These are phyloP conservation scores for Pterostichus niger DNA, from an alignment of 2,888 invertebrate genomes.

Conservation along the genomic window DNA sequence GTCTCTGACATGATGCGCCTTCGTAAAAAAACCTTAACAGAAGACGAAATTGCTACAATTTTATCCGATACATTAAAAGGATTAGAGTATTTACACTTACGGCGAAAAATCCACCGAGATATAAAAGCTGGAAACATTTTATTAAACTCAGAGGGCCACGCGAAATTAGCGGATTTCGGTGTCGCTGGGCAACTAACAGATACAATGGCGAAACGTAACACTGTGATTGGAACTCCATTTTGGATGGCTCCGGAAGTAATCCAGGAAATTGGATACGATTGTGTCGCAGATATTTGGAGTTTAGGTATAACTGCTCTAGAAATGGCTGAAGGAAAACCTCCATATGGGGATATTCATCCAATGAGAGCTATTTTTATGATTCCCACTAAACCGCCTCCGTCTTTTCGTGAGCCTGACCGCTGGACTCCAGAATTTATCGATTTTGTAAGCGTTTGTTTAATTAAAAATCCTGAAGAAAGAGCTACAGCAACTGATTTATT, in stretches of 20 bases:
- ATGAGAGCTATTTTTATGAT: conserved; percentile 99
- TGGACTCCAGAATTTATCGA: conserved; percentile 97
- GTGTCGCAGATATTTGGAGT: conserved; percentile 98
- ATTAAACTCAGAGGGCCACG: conserved; percentile 96
- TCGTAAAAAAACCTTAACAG: conserved; percentile 93
- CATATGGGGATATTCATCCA: conserved; percentile 95
- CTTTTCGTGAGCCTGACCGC: conserved; percentile 94
- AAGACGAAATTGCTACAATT: conserved; percentile 96
- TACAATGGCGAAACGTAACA: conserved; percentile 69
- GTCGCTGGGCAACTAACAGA: conserved; percentile 96
- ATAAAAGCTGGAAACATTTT: conserved; percentile 97
- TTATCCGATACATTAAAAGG: conserved; percentile 95
- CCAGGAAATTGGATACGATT: conserved; percentile 98
- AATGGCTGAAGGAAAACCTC: conserved; percentile 97
- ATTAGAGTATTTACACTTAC: conserved; percentile 93
- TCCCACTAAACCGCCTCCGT: conserved; percentile 97
- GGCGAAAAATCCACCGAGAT: conserved; percentile 95
- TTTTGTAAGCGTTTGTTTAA: conserved; percentile 92
- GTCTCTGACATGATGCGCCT: conserved; percentile 98
- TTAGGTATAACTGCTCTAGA: conserved; percentile 95
- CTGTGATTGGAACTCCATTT: conserved; percentile 90
- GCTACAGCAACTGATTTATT: conserved; percentile 91
- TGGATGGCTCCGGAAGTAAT: conserved; percentile 99
- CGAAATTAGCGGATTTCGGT: conserved; percentile 97
- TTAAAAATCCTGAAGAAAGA: conserved; percentile 93